Evolutionary conservation across 1,140 invertebrate species (phyloP).

Genomic region (Drosophila guanche): DNA sequence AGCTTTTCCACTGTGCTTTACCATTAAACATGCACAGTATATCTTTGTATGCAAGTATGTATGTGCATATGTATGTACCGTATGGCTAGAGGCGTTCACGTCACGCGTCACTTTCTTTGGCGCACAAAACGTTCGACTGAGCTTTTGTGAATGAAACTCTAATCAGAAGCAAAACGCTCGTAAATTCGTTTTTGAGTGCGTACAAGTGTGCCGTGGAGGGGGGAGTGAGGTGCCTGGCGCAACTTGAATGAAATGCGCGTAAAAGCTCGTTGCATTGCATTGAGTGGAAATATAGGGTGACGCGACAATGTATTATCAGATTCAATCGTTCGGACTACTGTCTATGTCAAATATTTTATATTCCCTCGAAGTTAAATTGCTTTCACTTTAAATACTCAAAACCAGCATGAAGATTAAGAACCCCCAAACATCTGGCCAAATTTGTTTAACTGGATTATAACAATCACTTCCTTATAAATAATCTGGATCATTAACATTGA

Average conservation of each 20-base stretch:
- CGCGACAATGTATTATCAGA: not conserved
- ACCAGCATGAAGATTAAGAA: too few relatives aligned
- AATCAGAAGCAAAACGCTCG: constrained; percentile 37
- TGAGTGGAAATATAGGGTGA: constrained; percentile 52
- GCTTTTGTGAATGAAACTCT: constrained; percentile 68
- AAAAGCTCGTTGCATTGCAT: constrained; percentile 51
- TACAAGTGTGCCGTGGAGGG: constrained; percentile 22
- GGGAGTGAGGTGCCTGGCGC: not conserved
- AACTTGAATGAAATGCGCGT: constrained; percentile 51
- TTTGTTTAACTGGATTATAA: too few relatives aligned
- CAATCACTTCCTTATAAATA: too few relatives aligned
- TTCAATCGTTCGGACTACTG: too few relatives aligned
- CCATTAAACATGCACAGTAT: not conserved
- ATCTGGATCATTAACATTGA: too few relatives aligned
- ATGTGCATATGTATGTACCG: not conserved
- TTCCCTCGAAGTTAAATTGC: too few relatives aligned
- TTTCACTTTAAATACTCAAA: too few relatives aligned
- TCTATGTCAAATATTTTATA: too few relatives aligned
- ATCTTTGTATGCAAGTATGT: constrained; percentile 2
- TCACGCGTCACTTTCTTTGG: constrained; percentile 26
- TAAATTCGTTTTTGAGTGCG: constrained; percentile 32
- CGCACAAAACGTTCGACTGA: constrained; percentile 35
- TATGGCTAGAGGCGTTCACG: too few relatives aligned
- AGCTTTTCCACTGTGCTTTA: constrained; percentile 47
- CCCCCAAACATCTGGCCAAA: too few relatives aligned